Evolutionary conservation across 2,113 vertebrate species (phyloP).

Genomic region (Coracopsis vasa): DNA sequence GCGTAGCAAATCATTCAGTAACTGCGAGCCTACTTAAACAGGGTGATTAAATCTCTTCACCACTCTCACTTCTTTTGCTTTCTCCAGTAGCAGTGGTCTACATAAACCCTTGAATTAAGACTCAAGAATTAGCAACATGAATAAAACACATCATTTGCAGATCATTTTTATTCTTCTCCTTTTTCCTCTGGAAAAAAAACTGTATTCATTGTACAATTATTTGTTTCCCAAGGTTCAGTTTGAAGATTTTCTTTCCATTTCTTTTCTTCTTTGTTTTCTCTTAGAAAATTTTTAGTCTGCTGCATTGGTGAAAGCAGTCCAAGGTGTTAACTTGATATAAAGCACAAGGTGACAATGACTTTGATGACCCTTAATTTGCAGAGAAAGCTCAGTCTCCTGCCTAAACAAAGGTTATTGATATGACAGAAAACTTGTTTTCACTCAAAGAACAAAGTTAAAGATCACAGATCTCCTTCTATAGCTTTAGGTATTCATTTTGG

Average conservation of each 20-base stretch:
- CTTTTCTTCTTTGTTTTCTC: background rate
- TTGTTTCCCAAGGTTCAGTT: background rate
- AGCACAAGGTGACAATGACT: background rate
- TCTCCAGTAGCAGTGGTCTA: background rate
- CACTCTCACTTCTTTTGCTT: rapidly evolving
- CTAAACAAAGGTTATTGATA: background rate
- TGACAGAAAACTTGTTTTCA: background rate
- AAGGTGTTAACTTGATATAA: background rate
- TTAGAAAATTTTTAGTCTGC: background rate
- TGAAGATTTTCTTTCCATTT: background rate
- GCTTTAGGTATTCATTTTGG: background rate
- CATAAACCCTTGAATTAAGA: background rate
- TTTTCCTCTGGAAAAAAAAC: background rate
- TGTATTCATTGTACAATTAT: background rate
- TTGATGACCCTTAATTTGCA: background rate
- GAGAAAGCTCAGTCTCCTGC: background rate
- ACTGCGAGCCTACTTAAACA: background rate
- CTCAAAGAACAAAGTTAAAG: background rate
- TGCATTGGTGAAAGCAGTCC: background rate
- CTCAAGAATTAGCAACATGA: background rate
- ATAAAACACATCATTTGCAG: background rate
- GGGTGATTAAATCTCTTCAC: background rate
- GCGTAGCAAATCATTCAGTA: background rate
- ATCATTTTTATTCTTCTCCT: background rate
- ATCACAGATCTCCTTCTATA: background rate